phyloP scores from a whole-genome alignment of 2,113 vertebrate species.

The Nothocercus nigrocapillus region DNA sequence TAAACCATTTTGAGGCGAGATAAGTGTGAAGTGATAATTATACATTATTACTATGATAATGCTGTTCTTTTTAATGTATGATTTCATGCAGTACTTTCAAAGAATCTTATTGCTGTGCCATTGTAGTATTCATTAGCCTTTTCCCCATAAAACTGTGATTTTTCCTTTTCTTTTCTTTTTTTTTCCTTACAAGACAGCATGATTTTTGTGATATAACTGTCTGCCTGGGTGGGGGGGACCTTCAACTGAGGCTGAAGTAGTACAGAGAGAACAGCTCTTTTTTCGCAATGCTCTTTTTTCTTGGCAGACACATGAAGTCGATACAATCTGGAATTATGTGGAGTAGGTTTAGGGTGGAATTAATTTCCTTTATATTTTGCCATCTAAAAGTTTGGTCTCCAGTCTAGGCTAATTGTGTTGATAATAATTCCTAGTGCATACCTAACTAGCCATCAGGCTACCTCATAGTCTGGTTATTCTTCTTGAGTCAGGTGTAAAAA shows the following conservation, averaged over 20 bases:
- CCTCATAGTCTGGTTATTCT: background rate
- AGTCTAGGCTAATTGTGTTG: background rate
- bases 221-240: background rate
- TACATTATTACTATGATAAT: constrained; percentile 6
- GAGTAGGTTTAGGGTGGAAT: background rate
- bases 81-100: constrained; percentile 1
- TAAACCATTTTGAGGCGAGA: background rate
- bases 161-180: background rate
- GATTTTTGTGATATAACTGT: background rate
- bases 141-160: background rate
- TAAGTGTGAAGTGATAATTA: constrained; percentile 34
- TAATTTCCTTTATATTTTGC: background rate
- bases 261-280: background rate
- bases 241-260: background rate
- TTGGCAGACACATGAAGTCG: background rate
- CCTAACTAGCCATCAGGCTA: background rate
- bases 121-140: background rate
- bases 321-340: background rate
- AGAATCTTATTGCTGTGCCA: background rate
- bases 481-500: background rate
- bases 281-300: background rate
- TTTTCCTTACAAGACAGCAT: background rate
- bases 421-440: background rate
- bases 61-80: background rate
- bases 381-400: background rate